Conservation (phyloP, 2,888 invertebrate genomes). For the Anarsia innoxiella region DNA sequence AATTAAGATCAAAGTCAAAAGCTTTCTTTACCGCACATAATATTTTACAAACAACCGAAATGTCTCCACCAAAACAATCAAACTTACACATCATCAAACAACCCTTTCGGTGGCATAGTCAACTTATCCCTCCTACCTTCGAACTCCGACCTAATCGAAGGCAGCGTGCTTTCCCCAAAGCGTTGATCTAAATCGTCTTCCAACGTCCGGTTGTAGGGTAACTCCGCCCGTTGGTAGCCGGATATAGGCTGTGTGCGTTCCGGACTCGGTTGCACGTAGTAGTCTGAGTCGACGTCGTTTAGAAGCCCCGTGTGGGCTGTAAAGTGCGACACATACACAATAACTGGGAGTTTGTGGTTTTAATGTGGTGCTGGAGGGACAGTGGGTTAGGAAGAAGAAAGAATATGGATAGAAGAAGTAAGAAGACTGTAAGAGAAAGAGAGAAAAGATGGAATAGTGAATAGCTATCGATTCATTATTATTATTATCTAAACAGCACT, state of each 20-base stretch:
- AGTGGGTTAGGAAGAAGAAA: too few relatives aligned
- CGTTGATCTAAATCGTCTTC: conserved; percentile 78
- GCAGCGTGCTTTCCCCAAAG: conserved; percentile 79
- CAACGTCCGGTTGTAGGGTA: conserved; percentile 42
- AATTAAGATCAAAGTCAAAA: too few relatives aligned
- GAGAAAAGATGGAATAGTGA: too few relatives aligned
- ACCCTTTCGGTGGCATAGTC: conserved; percentile 82
- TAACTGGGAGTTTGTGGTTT: conserved; percentile 41
- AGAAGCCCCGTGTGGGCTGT: conserved; percentile 85
- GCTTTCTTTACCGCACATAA: too few relatives aligned
- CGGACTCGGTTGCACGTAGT: conserved; percentile 75
- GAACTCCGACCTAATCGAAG: conserved; percentile 41
- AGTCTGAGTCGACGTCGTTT: conserved; percentile 84
- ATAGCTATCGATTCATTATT: too few relatives aligned
- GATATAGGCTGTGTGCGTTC: conserved; percentile 33
- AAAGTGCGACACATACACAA: conserved; percentile 67
- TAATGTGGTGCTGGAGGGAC: background rate
- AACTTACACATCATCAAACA: conserved; percentile 87
- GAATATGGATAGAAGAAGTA: too few relatives aligned
- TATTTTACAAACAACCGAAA: too few relatives aligned
- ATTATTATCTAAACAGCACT: too few relatives aligned
- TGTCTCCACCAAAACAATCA: background rate
- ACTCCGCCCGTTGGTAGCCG: conserved; percentile 46
- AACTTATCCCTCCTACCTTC: conserved; percentile 63
- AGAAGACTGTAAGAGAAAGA: too few relatives aligned